A percentile compares a stretch with the other conserved stretches of the same genome.
Conservation (phyloP, 2,888 invertebrate genomes). For the Endotricha flammealis region DNA sequence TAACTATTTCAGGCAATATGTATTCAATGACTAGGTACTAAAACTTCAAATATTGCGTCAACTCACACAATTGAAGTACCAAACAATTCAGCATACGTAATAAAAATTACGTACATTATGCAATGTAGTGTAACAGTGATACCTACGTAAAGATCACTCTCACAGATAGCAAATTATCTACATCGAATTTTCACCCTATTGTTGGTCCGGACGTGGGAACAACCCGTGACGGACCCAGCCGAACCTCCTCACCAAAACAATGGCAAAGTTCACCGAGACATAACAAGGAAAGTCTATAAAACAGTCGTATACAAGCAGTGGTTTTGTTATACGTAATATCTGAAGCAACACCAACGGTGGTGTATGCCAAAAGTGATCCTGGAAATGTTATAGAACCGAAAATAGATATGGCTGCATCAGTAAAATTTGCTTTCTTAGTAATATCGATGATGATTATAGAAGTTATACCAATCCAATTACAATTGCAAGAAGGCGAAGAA, state of each 20-base stretch:
- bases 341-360: slow-evolving; percentile 45
- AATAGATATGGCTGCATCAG: slow-evolving; percentile 24
- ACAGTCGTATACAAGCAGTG: slow-evolving; percentile 49
- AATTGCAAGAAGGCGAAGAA: slow-evolving; percentile 57
- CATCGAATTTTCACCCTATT: slow-evolving; percentile 74
- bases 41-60: slow-evolving; percentile 1
- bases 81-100: slow-evolving; percentile 13
- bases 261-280: slow-evolving; percentile 74
- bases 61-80: background rate
- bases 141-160: slow-evolving; percentile 46
- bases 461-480: slow-evolving; percentile 56
- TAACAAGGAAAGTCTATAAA: slow-evolving; percentile 75
- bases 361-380: slow-evolving; percentile 22
- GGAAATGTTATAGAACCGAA: slow-evolving; percentile 19
- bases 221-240: slow-evolving; percentile 55
- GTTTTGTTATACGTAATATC: slow-evolving; percentile 54
- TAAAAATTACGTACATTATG: slow-evolving; percentile 39
- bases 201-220: slow-evolving; percentile 60
- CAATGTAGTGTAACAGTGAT: slow-evolving; percentile 44
- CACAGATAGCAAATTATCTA: slow-evolving; percentile 62
- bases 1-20: too few species aligned
- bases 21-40: too few species aligned
- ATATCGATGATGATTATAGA: slow-evolving; percentile 33
- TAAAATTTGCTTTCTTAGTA: slow-evolving; percentile 25
- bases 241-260: slow-evolving; percentile 50